Base-by-base conservation (phyloP, 2,797 vertebrate species). In the Aselliscus stoliczkanus region DNA sequence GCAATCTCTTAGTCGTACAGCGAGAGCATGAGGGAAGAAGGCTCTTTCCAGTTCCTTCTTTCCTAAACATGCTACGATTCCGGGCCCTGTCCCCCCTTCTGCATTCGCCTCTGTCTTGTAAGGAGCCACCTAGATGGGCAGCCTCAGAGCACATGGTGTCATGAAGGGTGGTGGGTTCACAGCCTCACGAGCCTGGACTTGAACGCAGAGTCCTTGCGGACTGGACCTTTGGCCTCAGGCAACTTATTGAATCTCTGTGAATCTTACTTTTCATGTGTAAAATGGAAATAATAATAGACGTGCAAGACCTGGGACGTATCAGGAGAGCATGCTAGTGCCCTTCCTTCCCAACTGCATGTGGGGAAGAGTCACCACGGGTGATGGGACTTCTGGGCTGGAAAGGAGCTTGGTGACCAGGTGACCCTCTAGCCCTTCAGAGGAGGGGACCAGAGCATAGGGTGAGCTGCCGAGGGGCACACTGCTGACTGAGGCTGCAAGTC, bases 321-420 rank as follows among this genome's bases (percentile, higher is more conserved):
- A 7, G 9, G 10, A 3, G 27, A 42, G 69, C 37, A 31, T 11
- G 23, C 72, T 23, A 1, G 3, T 39, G 6, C 21, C 58, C 69
- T 69, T 23, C 50, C 70, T 83, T 29, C 65, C 70, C 47, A 14
- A 27, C 42, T 52, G 27, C 2, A 0, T 25, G 0, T 11, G 8
- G 1, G 9, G 21, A 50, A 39, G 72, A 56, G 62, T 14, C n/a
- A 6, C 15, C 0, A 0, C 1, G 20, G 52, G 69, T 17, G 12
- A 64, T 6, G 34, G 17, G 34, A 47, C 47, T 81, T 79, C 82
- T 88, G 67, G 4, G 44, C 13, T n/a, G 58, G 64, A 72, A 82
- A 44, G 52, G 47, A 62, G 47, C 75, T 84, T 17, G 20, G 73
- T 84, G 50, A 85, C 21, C 2, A 67, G 34, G 1, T 42, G 80